Evolutionary conservation across 2,113 vertebrate genomes (phyloP), one percentile per base, ranked within the genome.

Genomic region (Ptyas mucosa): DNA sequence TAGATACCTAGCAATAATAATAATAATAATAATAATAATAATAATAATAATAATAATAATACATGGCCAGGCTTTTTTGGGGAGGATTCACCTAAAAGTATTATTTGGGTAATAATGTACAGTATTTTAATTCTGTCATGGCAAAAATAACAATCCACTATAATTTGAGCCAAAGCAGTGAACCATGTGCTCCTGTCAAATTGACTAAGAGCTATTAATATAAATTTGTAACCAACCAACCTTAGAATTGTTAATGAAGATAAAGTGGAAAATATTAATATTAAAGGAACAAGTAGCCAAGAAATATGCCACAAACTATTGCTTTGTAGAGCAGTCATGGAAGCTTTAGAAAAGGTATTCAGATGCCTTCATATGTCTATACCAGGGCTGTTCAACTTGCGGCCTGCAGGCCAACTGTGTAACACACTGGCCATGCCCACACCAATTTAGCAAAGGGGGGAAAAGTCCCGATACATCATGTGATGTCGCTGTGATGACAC

Each of bases 1-100:
- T 43, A 91, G 3, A 69, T 51, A 43, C 21, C 5, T 34, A 58
- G 23, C 29, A 55, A 24, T 0, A 0, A 34, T 11, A 8, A 53
- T 81, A 0, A 34, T 11, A 8, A 53, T 81, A 61, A 0, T 1
- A 11, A n/a, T n/a, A 55, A 24, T 0, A 0, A 34, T 11, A 8
- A 53, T 81, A 55, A 24, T 0, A 0, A 34, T 11, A 8, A 53
- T 81, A 0, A 34, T 11, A 8, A 53, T 81, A 61, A 0, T 1
- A 11, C 88, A 29, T 90, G 90, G 7, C 10, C 2, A 92, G 26
- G 1, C 8, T 52, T 20, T 51, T 39, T 26, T 2, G 14, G 53
- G 43, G 4, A 4, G 43, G 20, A 24, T 61, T 61, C 5, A n/a
- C 20, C 12, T 61, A 46, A 58, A 54, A 89, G 46, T 49, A 12